Evolutionary conservation across 2,113 vertebrate species (phyloP), one percentile per base, ranked within the genome.

Genomic region (Tringa solitaria): DNA sequence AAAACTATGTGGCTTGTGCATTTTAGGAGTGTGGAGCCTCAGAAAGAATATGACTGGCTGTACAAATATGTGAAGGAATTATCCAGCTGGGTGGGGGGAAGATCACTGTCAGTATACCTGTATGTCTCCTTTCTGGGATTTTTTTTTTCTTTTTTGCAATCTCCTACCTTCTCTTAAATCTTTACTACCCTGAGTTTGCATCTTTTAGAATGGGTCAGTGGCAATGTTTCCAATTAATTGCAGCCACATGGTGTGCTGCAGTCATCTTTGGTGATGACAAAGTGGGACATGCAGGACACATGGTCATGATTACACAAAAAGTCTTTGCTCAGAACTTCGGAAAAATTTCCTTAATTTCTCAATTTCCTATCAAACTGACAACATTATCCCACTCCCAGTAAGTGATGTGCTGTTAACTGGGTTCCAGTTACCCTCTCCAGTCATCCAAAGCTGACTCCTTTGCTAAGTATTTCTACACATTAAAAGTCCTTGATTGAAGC

Each of bases 291-390:
- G 7, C 17, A 84, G 87, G 73, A 91, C 73, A 89, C 37, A 81
- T 89, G 65, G 60, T 72, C 21, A 0, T 68, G 65, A 87, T 89
- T 95, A 87, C 37, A 78, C 9, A 9, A 67, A 65, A 90, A 61
- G 7, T 21, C 57, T 83, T 85, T 35, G 8, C 30, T 56, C 24
- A 81, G 69, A 91, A 53, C 33, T 79, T 70, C 67, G 60, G 43
- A 74, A 95, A 93, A 73, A n/a, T 1, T 35, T 86, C 53, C 73
- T 90, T 81, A 0, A 59, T 97, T 95, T 91, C 83, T 84, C 76
- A 93, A 72, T 96, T 87, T 95, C 35, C 73, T 61, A 37, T 72
- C 48, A 82, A 89, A 59, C 35, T 60, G 76, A 87, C 45, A 84
- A 46, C 53, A 50, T 84, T 91, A 18, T 89, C 96, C 69, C 60